phyloP scores from a whole-genome alignment of 2,113 vertebrate species.

The Eira barbara region DNA sequence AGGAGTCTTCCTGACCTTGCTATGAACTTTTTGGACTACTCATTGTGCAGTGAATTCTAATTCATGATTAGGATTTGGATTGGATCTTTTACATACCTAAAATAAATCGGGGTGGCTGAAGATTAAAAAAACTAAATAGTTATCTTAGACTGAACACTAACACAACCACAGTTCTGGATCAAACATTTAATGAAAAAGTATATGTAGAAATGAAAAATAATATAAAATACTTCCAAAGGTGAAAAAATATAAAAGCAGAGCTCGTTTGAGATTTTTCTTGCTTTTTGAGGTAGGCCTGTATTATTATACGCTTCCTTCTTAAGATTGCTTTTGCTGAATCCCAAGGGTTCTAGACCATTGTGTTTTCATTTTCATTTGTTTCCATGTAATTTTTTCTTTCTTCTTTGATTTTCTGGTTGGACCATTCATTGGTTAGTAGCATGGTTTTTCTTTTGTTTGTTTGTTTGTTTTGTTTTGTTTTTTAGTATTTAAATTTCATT shows the following conservation, averaged over 20 bases:
- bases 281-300: background rate
- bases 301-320: background rate
- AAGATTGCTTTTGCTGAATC: background rate
- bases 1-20: background rate
- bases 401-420: background rate
- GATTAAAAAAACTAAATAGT: background rate
- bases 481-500: too few species aligned
- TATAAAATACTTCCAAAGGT: conserved; percentile 19
- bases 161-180: background rate
- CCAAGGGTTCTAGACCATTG: background rate
- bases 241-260: background rate
- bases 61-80: background rate
- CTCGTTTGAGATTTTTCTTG: background rate
- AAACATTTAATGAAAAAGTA: background rate
- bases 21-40: background rate
- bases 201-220: conserved; percentile 7
- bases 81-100: background rate
- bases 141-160: background rate
- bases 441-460: too few species aligned
- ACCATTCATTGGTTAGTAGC: background rate
- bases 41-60: background rate
- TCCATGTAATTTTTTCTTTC: background rate
- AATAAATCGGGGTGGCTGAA: background rate
- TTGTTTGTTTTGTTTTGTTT: too few species aligned
- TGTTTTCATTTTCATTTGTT: background rate